A percentile compares a stretch with the other conserved stretches of the same genome.
Conservation (phyloP, 2,888 invertebrate species). For the Machimus rusticus region DNA sequence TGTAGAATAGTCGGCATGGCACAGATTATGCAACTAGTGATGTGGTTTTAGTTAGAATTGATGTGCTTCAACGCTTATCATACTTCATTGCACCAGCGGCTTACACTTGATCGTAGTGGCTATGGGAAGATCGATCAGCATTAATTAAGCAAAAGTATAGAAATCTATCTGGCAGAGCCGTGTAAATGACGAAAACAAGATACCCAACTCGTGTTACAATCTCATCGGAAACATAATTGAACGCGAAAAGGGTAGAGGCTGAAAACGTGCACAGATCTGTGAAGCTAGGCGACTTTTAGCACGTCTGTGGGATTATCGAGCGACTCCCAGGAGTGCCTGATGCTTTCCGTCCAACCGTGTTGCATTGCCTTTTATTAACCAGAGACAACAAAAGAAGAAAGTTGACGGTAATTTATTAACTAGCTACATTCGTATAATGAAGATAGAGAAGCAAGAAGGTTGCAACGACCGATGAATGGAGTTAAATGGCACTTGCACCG, state of each 20-base stretch:
- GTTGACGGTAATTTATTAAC: not conserved
- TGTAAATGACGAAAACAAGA: not conserved
- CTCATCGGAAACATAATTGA: not conserved
- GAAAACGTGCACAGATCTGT: not conserved
- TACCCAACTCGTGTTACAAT: not conserved
- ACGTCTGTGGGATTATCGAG: not conserved
- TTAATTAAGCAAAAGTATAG: not conserved
- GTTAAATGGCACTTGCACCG: not conserved
- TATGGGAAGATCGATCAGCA: not conserved
- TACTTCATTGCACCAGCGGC: no score
- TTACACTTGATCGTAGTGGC: not conserved
- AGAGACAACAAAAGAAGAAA: not conserved
- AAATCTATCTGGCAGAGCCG: not conserved
- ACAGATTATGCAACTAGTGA: not conserved
- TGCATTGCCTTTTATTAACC: not conserved
- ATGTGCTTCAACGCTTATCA: not conserved
- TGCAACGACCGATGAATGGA: not conserved
- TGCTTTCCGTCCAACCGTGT: not conserved
- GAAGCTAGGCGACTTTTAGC: not conserved
- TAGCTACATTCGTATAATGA: not conserved
- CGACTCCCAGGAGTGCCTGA: not conserved
- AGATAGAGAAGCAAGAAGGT: not conserved
- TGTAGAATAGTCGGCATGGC: not conserved
- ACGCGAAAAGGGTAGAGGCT: not conserved
- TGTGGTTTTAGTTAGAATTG: not conserved